Evolutionary conservation across 2,888 invertebrate species (phyloP).

Genomic region (Lordiphosa andalusiaca): DNA sequence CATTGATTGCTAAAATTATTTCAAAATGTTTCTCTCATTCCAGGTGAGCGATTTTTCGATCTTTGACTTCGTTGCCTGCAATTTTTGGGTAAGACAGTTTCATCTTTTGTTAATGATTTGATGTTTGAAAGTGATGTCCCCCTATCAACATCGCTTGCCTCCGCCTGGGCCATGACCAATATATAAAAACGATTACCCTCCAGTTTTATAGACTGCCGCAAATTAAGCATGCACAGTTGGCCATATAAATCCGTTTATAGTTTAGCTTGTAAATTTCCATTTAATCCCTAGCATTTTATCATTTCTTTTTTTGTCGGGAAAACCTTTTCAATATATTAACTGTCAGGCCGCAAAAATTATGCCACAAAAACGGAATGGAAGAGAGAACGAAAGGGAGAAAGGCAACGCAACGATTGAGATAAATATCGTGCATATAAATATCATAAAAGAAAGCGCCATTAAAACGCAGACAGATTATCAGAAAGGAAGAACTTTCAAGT

Average conservation of each 20-base stretch:
- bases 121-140: no score
- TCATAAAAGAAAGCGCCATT: constrained; percentile 66
- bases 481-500: constrained; percentile 17
- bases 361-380: constrained; percentile 32
- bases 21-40: no score
- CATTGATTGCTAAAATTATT: no score
- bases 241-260: constrained; percentile 38
- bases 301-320: constrained; percentile 17
- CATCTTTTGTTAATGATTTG: no score
- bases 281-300: constrained; percentile 44
- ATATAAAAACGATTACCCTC: no score
- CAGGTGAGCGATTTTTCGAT: no score
- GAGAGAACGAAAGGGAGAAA: constrained; percentile 2
- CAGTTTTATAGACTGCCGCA: constrained; percentile 8
- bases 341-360: constrained; percentile 55
- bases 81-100: no score
- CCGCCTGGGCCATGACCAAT: not conserved
- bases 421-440: constrained; percentile 67
- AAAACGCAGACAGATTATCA: constrained; percentile 57
- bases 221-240: constrained; percentile 12
- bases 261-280: constrained; percentile 50
- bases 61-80: no score
- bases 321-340: constrained; percentile 68
- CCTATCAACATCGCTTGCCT: no score
- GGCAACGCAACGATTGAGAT: constrained; percentile 55